Evolutionary conservation across 1,140 invertebrate species (phyloP), one percentile per base, ranked within the genome.

Genomic region (Thalassaphorura encarpata): DNA sequence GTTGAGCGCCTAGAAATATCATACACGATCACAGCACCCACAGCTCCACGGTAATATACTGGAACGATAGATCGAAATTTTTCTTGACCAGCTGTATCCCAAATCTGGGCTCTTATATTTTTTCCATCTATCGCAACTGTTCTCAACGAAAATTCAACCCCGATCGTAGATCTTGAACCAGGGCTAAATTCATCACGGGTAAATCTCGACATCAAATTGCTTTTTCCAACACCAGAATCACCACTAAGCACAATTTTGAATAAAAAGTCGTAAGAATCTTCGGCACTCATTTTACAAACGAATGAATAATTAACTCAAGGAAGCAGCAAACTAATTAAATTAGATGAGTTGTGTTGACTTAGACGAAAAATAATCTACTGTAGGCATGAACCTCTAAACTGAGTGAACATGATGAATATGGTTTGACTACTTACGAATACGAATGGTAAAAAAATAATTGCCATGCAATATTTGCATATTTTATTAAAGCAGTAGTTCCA

Each of bases 221-320:
- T 96, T 80, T 99, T 99, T 60, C 97, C 97, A 67, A 99, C 97
- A 59, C 96, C 97, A 54, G 94, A 98, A 73, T 99, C 97, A 67
- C 97, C 97, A 77, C 99, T 99, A 70, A 99, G 80, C 62, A 99
- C 97, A 76, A 99, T 96, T 99, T 99, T 99, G 78, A 99, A 99
- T 75, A 99, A 84, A 85, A 98, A 99, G 80, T 99, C 96, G 76
- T 99, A 99, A n/a, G n/a, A n/a, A n/a, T n/a, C n/a, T n/a, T n/a
- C n/a, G n/a, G n/a, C n/a, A n/a, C n/a, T n/a, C n/a, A n/a, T n/a
- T n/a, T n/a, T n/a, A n/a, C n/a, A n/a, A n/a, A n/a, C n/a, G n/a
- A n/a, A n/a, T n/a, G n/a, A n/a, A n/a, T n/a, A n/a, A n/a, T n/a
- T n/a, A n/a, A n/a, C n/a, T n/a, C n/a, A n/a, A n/a, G n/a, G n/a